phyloP scores from a whole-genome alignment of 2,888 invertebrate genomes.

The Reticulitermes lucifugus region DNA sequence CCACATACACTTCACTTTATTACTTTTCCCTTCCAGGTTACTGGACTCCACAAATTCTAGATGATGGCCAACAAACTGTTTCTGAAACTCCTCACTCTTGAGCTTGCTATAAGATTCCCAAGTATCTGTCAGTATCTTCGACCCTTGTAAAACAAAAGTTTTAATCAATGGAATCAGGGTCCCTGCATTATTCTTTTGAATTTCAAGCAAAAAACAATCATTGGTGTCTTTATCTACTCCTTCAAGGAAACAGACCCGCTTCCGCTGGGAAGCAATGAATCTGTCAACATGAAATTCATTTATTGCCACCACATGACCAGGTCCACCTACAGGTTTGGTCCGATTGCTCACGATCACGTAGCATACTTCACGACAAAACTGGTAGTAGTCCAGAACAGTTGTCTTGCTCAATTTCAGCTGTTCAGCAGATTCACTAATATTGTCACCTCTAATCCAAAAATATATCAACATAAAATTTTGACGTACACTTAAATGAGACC shows the following conservation, averaged over 20 bases:
- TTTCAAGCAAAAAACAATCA: constrained; percentile 48
- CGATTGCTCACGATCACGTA: constrained; percentile 47
- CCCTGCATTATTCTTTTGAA: constrained; percentile 40
- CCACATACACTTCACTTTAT: constrained; percentile 40
- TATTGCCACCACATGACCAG: constrained; percentile 35
- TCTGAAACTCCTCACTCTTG: constrained; percentile 38
- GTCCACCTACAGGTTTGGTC: constrained; percentile 48
- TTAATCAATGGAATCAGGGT: constrained; percentile 38
- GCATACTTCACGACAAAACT: constrained; percentile 50
- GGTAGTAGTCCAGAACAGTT: constrained; percentile 49
- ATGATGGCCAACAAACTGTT: constrained; percentile 27
- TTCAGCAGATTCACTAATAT: constrained; percentile 43
- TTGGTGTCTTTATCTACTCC: constrained; percentile 42
- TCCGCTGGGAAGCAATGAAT: constrained; percentile 39
- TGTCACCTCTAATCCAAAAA: constrained; percentile 48
- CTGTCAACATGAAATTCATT: constrained; percentile 47
- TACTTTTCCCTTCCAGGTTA: constrained; percentile 17
- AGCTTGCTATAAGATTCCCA: constrained; percentile 43
- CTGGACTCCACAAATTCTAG: constrained; percentile 43
- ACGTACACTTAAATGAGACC: constrained; percentile 48
- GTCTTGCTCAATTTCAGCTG: constrained; percentile 46
- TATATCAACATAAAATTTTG: constrained; percentile 48
- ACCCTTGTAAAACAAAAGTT: constrained; percentile 42
- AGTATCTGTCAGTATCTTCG: constrained; percentile 35
- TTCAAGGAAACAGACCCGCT: constrained; percentile 41